phyloP scores from a whole-genome alignment of 2,888 invertebrate genomes.

The Pammene aurita region DNA sequence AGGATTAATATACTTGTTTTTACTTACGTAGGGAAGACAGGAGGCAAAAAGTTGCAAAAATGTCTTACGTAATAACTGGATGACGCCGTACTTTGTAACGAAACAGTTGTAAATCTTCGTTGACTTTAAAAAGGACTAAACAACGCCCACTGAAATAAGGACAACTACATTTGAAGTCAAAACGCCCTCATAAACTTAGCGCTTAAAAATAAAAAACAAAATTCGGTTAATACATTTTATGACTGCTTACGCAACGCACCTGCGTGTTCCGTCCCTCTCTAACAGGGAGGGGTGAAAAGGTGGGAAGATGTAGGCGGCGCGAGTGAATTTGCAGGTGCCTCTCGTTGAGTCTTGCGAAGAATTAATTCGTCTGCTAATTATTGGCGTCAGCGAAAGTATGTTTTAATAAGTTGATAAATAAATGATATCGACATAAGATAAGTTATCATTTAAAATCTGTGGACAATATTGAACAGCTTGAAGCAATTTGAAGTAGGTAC shows the following conservation, averaged over 20 bases:
- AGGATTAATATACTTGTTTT: too few relatives aligned
- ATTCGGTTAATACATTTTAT: conserved; percentile 25
- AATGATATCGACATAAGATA: too few relatives aligned
- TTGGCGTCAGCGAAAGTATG: neutral
- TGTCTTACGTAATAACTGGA: too few relatives aligned
- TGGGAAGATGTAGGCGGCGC: conserved; percentile 13
- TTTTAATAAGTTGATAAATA: neutral
- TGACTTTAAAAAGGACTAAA: neutral
- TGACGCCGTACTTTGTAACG: too few relatives aligned
- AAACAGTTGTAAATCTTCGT: too few relatives aligned
- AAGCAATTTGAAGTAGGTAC: too few relatives aligned
- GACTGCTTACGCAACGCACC: conserved; percentile 34
- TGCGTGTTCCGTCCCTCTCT: conserved; percentile 25
- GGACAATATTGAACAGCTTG: too few relatives aligned
- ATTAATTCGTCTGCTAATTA: neutral
- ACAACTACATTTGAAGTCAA: conserved; percentile 5
- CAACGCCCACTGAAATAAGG: neutral
- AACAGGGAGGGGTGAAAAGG: conserved; percentile 12
- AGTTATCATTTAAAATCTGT: too few relatives aligned
- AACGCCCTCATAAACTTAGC: conserved; percentile 21
- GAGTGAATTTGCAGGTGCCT: conserved; percentile 19
- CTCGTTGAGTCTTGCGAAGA: neutral
- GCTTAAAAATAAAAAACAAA: conserved; percentile 26
- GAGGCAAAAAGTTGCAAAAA: too few relatives aligned
- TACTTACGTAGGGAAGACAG: too few relatives aligned